Base-by-base conservation (phyloP, 1,140 invertebrate genomes). In the Andrena cerasifolii region DNA sequence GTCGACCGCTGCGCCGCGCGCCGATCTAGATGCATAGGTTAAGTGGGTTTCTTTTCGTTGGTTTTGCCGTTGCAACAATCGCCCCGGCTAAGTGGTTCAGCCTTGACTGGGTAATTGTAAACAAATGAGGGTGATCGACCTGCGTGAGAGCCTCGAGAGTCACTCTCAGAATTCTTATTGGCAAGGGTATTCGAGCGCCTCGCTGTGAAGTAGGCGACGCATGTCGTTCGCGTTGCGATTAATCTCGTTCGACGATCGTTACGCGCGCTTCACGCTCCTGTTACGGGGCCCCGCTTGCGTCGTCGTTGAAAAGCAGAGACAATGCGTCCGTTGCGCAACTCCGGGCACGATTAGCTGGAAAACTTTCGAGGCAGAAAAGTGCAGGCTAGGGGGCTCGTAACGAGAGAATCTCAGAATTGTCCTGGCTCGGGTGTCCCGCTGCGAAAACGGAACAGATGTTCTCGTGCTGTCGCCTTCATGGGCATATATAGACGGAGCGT, bases 401-500 rank as follows among this genome's bases (percentile, higher is more conserved):
- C 66, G 31, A 71, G 31, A 71, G 76, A 61, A 74, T 84, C 82
- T 56, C 82, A 84, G 82, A 84, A 84, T 84, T 84, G 82, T 84
- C 63, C 45, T 70, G 51, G 31, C 49, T n/a, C 36, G 24, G 16
- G 10, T 24, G 31, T 24, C 16, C 21, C 33, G 36, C 49, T 63
- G 81, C 58, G 77, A 68, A 67, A 84, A 80, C 54, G 66, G 31
- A 45, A 62, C 24, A 51, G 12, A 2, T 10, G 28, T 53, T 51
- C 53, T 51, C 47, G 2, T 43, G 47, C 10, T 40, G 36, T 40
- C 40, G 16, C 40, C 7, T 40, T 36, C 28, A 10, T 45, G 40
- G 4, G 28, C 36, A 43, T n/a, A n/a, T n/a, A n/a, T n/a, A n/a
- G n/a, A n/a, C n/a, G n/a, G n/a, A n/a, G n/a, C n/a, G n/a, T n/a